These are phyloP conservation scores for Macrosteles quadrilineatus DNA, from an alignment of 1,140 invertebrate genomes.

Conservation along the genomic window DNA sequence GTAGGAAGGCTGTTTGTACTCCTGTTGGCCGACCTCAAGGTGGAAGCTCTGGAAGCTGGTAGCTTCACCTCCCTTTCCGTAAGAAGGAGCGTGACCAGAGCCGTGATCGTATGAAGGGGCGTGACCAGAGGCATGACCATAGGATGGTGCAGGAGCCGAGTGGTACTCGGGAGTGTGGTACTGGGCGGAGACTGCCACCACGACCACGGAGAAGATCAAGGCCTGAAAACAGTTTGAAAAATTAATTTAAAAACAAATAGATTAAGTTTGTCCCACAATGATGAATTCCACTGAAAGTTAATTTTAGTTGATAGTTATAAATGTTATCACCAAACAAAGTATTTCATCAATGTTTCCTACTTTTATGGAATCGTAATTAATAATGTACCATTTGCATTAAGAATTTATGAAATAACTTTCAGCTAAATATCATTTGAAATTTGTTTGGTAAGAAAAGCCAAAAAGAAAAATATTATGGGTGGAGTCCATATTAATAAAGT, in stretches of 20 bases:
- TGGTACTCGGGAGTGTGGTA: background rate
- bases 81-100: background rate
- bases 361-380: no score
- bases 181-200: background rate
- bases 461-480: no score
- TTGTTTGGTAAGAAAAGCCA: no score
- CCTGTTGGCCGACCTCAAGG: background rate
- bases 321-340: no score
- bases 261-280: no score
- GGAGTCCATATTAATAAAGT: no score
- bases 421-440: no score
- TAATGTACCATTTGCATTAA: no score
- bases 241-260: background rate
- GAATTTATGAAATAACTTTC: no score
- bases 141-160: background rate
- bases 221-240: background rate
- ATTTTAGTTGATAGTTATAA: no score
- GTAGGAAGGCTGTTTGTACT: conserved; percentile 5
- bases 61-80: conserved; percentile 4
- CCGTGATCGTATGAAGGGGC: background rate
- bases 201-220: background rate
- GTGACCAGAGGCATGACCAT: background rate
- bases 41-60: conserved; percentile 18
- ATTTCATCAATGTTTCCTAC: no score
- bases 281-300: no score